Conservation (phyloP, 92 coral and sea anemone species). For the Porites divaricata region DNA sequence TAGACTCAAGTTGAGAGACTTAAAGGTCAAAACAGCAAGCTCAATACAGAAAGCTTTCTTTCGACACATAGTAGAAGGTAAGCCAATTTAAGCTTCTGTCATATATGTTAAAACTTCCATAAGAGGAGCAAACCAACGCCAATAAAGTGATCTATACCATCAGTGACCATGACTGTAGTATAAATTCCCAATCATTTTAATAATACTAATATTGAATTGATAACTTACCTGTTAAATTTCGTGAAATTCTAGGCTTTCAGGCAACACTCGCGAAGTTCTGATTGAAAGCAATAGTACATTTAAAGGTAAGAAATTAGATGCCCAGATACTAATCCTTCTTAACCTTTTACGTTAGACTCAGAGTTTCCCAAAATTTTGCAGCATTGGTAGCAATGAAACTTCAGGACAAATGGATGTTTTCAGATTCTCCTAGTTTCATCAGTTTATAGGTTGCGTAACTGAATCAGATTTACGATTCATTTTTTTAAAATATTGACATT, state of each 20-base stretch:
- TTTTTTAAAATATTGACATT: no score
- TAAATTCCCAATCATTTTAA: neutral
- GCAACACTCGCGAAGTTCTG: neutral
- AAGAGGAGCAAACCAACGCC: neutral
- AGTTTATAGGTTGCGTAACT: no score
- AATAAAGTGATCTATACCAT: neutral
- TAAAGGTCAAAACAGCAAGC: constrained; percentile 25
- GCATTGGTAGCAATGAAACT: no score
- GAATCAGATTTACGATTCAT: no score
- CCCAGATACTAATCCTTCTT: no score
- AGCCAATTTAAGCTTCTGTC: neutral
- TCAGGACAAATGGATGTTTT: no score
- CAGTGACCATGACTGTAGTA: neutral
- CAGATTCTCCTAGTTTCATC: no score
- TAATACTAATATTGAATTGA: neutral
- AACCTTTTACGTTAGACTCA: no score
- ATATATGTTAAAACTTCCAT: neutral
- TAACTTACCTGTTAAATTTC: neutral
- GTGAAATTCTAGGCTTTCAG: neutral
- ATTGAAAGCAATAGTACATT: neutral
- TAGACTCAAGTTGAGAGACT: constrained; percentile 23
- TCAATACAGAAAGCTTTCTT: neutral
- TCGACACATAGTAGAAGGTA: constrained; percentile 4
- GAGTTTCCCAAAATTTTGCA: no score
- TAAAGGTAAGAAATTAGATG: neutral